phyloP scores from a whole-genome alignment of 1,140 invertebrate genomes.

The Lepidurus apus region DNA sequence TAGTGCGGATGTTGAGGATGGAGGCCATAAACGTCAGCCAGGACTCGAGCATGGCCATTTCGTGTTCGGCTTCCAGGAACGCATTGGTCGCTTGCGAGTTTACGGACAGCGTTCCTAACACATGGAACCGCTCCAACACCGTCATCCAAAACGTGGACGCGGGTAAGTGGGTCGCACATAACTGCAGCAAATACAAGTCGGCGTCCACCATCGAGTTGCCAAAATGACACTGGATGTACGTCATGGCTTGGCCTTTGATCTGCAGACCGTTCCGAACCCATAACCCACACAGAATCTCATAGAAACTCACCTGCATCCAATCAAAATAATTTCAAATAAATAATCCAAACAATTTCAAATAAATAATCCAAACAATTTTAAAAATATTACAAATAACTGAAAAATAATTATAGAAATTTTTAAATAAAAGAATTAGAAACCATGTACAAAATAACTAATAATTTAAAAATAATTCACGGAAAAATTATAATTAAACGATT shows the following conservation, averaged over 20 bases:
- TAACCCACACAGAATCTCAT: conserved; percentile 86
- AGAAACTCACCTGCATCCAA: conserved; percentile 73
- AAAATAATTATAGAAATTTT: too few relatives aligned
- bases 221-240: conserved; percentile 97
- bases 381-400: neutral
- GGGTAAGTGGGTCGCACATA: conserved; percentile 76
- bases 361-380: conserved; percentile 33
- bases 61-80: conserved; percentile 65
- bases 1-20: conserved; percentile 81
- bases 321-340: neutral
- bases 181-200: conserved; percentile 87
- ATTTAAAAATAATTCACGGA: neutral
- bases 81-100: conserved; percentile 56
- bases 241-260: conserved; percentile 97
- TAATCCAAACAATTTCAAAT: conserved; percentile 19
- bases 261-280: conserved; percentile 96
- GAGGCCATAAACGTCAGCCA: conserved; percentile 84
- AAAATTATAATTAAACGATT: too few relatives aligned
- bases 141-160: conserved; percentile 76
- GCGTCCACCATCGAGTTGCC: conserved; percentile 97
- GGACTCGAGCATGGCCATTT: conserved; percentile 85
- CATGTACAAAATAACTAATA: neutral
- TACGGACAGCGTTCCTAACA: conserved; percentile 78
- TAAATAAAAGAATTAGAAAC: conserved; percentile 23
- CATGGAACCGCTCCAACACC: conserved; percentile 83